Evolutionary conservation across 2,888 invertebrate genomes (phyloP).

Genomic region (Notodonta ziczac): DNA sequence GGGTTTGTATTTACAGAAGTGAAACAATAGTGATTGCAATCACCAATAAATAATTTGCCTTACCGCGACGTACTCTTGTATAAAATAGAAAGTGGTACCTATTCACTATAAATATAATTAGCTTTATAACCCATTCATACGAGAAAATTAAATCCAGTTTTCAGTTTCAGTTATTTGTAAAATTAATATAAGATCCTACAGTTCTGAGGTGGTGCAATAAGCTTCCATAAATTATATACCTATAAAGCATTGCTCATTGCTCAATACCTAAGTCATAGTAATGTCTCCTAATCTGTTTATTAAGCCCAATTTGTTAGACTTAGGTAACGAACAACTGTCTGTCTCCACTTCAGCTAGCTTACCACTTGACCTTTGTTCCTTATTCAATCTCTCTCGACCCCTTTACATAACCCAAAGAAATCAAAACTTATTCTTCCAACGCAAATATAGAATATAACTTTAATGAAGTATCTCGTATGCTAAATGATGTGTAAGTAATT

Average conservation of each 20-base stretch:
- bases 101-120: too few species aligned
- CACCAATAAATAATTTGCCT: slow-evolving; percentile 7
- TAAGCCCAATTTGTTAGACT: background rate
- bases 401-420: background rate
- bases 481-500: slow-evolving; percentile 6
- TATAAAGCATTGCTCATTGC: too few species aligned
- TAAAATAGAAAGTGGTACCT: too few species aligned
- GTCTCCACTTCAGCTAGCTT: background rate
- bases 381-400: background rate
- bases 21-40: slow-evolving; percentile 1
- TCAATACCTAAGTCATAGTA: background rate
- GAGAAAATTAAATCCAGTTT: too few species aligned
- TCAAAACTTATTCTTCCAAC: background rate
- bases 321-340: background rate
- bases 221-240: too few species aligned
- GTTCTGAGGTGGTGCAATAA: too few species aligned
- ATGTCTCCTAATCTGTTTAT: background rate
- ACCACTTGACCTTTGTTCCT: background rate
- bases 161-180: too few species aligned
- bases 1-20: slow-evolving; percentile 13
- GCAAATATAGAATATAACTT: background rate
- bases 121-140: too few species aligned
- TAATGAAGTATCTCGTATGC: background rate
- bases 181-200: too few species aligned
- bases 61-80: slow-evolving; percentile 8